These are phyloP conservation scores for Drosophila bocqueti DNA, from an alignment of 1,140 invertebrate species.

Conservation along the genomic window DNA sequence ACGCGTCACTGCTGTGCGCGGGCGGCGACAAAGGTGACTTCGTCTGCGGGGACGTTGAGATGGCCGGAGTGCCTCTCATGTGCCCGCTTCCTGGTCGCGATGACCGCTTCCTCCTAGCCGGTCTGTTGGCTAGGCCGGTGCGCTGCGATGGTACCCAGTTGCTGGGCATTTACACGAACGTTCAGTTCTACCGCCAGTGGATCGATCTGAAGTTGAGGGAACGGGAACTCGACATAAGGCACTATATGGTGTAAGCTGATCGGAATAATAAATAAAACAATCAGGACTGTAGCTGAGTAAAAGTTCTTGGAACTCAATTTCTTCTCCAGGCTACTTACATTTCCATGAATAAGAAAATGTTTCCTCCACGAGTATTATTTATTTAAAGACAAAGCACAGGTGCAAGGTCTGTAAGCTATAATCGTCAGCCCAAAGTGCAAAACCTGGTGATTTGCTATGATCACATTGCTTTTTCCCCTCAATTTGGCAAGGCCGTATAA, in stretches of 20 bases:
- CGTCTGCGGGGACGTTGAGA: slow-evolving; percentile 49
- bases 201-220: slow-evolving; percentile 61
- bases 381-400: background rate
- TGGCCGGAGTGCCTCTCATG: slow-evolving; percentile 54
- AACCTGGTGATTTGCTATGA: background rate
- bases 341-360: background rate
- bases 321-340: too few relatives aligned
- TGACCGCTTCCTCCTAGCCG: slow-evolving; percentile 55
- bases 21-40: slow-evolving; percentile 64
- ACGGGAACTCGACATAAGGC: slow-evolving; percentile 58
- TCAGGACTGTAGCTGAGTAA: background rate
- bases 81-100: slow-evolving; percentile 43
- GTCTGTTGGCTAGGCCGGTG: slow-evolving; percentile 47
- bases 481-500: background rate
- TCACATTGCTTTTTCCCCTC: background rate
- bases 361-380: background rate
- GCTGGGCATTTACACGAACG: slow-evolving; percentile 60
- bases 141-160: slow-evolving; percentile 59
- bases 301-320: background rate
- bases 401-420: background rate
- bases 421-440: background rate
- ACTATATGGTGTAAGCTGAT: slow-evolving; percentile 46
- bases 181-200: slow-evolving; percentile 57
- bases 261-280: background rate
- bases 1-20: slow-evolving; percentile 57